Evolutionary conservation across 2,113 vertebrate species (phyloP).

Genomic region (Lampris megalopsis): DNA sequence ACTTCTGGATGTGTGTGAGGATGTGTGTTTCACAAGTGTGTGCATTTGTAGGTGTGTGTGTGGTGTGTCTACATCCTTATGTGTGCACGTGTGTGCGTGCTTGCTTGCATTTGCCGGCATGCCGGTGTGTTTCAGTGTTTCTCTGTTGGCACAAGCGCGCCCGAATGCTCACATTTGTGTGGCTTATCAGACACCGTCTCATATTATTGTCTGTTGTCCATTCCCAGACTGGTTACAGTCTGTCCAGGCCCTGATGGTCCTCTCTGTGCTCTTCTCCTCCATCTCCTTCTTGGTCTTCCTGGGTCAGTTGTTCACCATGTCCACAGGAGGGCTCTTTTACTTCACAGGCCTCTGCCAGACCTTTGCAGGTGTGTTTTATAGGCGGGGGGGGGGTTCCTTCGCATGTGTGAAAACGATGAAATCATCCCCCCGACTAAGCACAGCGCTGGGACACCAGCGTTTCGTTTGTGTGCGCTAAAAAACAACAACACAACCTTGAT

Average conservation of each 20-base stretch:
- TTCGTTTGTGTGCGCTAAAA: no score
- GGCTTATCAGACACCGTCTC: not conserved
- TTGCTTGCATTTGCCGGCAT: not conserved
- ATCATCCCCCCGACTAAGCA: not conserved
- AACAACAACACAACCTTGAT: no score
- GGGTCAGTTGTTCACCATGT: constrained; percentile 86
- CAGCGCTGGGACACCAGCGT: no score
- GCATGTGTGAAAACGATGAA: not conserved
- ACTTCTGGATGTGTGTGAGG: no score
- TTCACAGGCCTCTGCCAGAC: constrained; percentile 89
- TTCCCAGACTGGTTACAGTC: constrained; percentile 87
- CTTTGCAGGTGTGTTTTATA: constrained; percentile 81
- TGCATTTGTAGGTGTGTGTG: not conserved
- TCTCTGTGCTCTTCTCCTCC: constrained; percentile 88
- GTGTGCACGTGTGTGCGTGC: not conserved
- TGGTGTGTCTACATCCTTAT: not conserved
- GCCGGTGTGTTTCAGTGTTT: not conserved
- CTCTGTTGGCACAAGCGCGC: not conserved
- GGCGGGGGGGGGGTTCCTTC: not conserved
- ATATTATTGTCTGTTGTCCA: not conserved
- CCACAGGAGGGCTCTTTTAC: constrained; percentile 88
- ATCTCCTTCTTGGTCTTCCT: constrained; percentile 90
- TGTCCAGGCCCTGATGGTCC: constrained; percentile 89
- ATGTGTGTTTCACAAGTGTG: no score
- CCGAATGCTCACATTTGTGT: not conserved